Evolutionary conservation across 2,113 vertebrate species (phyloP).

Genomic region (Tragelaphus scriptus): DNA sequence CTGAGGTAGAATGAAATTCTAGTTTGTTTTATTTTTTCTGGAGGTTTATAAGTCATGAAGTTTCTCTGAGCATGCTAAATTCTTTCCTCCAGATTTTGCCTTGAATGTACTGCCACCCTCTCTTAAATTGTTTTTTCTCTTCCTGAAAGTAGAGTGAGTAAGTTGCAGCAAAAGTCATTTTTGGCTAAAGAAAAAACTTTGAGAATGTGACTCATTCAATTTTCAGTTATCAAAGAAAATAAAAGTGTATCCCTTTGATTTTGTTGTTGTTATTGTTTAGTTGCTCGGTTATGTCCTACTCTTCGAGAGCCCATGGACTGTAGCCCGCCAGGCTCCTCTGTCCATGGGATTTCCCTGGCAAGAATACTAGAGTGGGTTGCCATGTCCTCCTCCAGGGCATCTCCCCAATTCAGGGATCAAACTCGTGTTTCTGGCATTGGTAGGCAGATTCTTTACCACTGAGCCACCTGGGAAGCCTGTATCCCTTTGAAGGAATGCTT

Average conservation of each 20-base stretch:
- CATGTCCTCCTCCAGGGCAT: background rate
- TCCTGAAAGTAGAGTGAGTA: background rate
- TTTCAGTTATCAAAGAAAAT: background rate
- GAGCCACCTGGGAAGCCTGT: background rate
- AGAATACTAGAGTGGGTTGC: background rate
- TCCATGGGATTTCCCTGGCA: background rate
- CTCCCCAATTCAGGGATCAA: background rate
- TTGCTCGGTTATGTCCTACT: background rate
- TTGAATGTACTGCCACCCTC: background rate
- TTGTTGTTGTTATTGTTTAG: background rate
- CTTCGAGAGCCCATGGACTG: accelerated
- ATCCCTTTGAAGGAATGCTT: background rate
- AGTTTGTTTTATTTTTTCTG: background rate
- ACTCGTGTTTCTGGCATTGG: background rate
- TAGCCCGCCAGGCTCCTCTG: background rate
- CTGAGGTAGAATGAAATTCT: background rate
- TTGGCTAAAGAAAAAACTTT: background rate
- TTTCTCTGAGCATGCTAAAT: background rate
- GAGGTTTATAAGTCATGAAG: background rate
- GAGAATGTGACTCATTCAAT: background rate
- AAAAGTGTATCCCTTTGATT: background rate
- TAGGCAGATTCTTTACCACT: background rate
- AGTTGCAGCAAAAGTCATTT: background rate
- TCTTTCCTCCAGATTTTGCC: background rate
- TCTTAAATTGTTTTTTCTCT: background rate